These are phyloP conservation scores for Neoniphon sammara DNA, from an alignment of 2,797 vertebrate genomes.

Conservation along the genomic window DNA sequence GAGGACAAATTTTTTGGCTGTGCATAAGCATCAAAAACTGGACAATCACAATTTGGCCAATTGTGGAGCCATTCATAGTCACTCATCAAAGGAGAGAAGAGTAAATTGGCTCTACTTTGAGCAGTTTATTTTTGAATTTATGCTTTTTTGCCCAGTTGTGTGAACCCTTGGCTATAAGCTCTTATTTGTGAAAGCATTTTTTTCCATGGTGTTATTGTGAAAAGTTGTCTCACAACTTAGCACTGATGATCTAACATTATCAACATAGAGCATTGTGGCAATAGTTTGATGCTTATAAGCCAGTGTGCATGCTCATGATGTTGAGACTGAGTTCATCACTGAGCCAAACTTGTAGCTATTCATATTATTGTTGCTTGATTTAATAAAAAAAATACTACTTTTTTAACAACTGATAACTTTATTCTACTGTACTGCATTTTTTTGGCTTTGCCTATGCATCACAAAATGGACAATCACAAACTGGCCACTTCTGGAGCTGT, in stretches of 20 bases:
- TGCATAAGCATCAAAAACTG: too few relatives aligned
- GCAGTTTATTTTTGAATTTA: too few relatives aligned
- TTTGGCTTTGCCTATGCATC: too few relatives aligned
- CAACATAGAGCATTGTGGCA: too few relatives aligned
- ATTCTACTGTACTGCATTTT: too few relatives aligned
- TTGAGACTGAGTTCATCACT: constrained; percentile 38
- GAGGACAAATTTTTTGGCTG: too few relatives aligned
- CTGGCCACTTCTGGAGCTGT: too few relatives aligned
- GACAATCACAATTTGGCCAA: too few relatives aligned
- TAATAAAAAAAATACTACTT: constrained; percentile 29
- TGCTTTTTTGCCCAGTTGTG: not conserved
- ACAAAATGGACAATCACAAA: too few relatives aligned
- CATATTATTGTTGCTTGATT: constrained; percentile 23
- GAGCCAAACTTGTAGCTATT: not conserved
- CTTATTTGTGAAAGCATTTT: constrained; percentile 17
- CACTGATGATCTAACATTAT: not conserved
- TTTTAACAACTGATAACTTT: not conserved
- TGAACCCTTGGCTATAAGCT: constrained; percentile 4
- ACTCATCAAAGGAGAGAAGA: too few relatives aligned
- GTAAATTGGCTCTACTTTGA: too few relatives aligned
- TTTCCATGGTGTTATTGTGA: not conserved
- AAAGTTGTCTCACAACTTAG: constrained; percentile 31
- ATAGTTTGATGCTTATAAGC: constrained; percentile 22
- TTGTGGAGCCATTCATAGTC: too few relatives aligned
- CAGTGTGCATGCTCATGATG: constrained; percentile 11